Conservation (phyloP, 2,888 invertebrate species). For the Argyra leucocephala region DNA sequence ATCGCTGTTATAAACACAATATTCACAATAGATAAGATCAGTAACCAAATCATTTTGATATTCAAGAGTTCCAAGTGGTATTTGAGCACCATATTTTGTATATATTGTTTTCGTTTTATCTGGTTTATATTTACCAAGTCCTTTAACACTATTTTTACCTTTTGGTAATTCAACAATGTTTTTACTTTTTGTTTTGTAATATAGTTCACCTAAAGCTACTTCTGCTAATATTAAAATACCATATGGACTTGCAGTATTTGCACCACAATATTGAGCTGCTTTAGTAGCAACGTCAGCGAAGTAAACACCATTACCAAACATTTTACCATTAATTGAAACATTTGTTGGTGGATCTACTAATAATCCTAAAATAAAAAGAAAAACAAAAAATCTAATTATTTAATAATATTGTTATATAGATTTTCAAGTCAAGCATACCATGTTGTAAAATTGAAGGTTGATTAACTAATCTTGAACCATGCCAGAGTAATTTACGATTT, state of each 20-base stretch:
- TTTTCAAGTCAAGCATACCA: neutral
- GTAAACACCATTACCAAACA: too few relatives aligned
- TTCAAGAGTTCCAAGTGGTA: neutral
- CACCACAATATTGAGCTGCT: neutral
- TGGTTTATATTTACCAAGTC: neutral
- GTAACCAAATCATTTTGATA: neutral
- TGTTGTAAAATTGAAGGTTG: neutral
- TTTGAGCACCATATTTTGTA: neutral
- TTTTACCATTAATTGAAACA: neutral
- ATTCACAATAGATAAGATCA: neutral
- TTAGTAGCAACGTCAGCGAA: neutral
- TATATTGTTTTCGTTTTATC: neutral
- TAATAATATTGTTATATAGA: neutral
- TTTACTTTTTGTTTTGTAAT: neutral
- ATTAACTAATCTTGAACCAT: neutral
- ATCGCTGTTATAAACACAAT: neutral
- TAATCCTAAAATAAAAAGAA: neutral
- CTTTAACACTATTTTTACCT: constrained; percentile 2
- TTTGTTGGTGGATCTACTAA: neutral
- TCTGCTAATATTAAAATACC: neutral
- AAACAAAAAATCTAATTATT: too few relatives aligned
- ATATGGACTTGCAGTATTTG: neutral
- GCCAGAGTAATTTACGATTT: neutral
- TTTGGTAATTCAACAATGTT: neutral
- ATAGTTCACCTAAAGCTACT: neutral